Evolutionary conservation across 2,113 vertebrate genomes (phyloP), one percentile per base, ranked within the genome.

Genomic region (Takifugu bimaculatus): DNA sequence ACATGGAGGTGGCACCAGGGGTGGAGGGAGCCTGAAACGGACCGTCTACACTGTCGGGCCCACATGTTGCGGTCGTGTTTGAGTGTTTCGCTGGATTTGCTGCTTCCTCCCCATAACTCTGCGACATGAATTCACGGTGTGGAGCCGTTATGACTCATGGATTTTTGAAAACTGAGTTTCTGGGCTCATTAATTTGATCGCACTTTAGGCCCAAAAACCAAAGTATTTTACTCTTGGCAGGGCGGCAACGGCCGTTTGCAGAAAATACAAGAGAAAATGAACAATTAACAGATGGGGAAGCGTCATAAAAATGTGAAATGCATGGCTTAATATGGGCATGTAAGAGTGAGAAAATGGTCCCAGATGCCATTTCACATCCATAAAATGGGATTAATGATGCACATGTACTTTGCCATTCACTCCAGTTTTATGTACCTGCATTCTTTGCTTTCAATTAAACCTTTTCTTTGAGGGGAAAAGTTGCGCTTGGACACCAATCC

Each of bases 151-250:
- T 79, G 75, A 70, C 72, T 80, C 71, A 68, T 42, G 27, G 54
- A 69, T 71, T 62, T 72, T 65, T 74, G 26, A 47, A 62, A 52
- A 58, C 66, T 57, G 66, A 62, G 27, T 72, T 73, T 80, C 70
- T 72, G 59, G 63, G 29, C 57, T 73, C 64, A 65, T 82, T 82
- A 75, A 77, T 72, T 68, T 69, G 5, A 55, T 25, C 63, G 26
- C n/a, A 13, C 50, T 50, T 26, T 20, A 25, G 26, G 58, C 65
- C 72, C 65, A 66, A 55, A 65, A 74, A 20, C 4, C 47, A 68
- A 71, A 48, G 20, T 42, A 26, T 78, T 72, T 70, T 35, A 53
- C 32, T 55, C 50, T 54, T 64, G 66, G 60, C 61, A 72, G 50
- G 56, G 62, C 4, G 63, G 35, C 28, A 9, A 35, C 49, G 52